Evolutionary conservation across 2,888 invertebrate genomes (phyloP), one percentile per base, ranked within the genome.

Genomic region (Hypercompe scribonia): DNA sequence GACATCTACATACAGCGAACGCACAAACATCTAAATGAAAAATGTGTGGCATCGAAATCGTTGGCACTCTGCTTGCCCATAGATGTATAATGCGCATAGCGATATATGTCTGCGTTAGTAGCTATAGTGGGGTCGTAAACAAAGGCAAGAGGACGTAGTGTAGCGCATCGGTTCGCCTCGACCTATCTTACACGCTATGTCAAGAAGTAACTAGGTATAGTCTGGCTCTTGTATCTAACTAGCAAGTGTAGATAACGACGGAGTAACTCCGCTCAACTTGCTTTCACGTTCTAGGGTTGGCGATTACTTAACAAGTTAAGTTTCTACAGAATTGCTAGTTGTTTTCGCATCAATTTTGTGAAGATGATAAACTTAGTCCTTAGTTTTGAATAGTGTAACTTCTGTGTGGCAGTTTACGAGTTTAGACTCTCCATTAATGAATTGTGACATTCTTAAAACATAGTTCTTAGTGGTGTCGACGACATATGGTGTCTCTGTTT

Each of bases 91-190:
- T 50, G 42, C 72, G 78, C 81, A 82, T 82, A 85, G 84, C 81
- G 83, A 81, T 85, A 71, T 75, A 75, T 71, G 73, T 65, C 34
- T 77, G 70, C 69, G 72, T 80, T 66, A 46, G 50, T 71, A 61
- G 31, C 31, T 61, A 28, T n/a, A 50, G 75, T 75, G 75, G 75
- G 70, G 77, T 81, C 84, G 87, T 89, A 89, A 90, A 90, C 87
- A 84, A 82, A 80, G 79, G 78, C 78, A 87, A 88, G 77, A 78
- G 73, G 70, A 81, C 79, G 76, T 81, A 87, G 84, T 78, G 80
- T 79, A 80, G 80, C 84, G 84, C 85, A 81, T 87, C 86, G 85
- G 85, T 84, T 89, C 84, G 88, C 87, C 84, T 89, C 89, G 88
- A 89, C 87, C 89, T 89, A 89, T 89, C 89, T 87, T 82, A 78